Conservation (phyloP, 2,113 vertebrate genomes). For the Proteles cristata region DNA sequence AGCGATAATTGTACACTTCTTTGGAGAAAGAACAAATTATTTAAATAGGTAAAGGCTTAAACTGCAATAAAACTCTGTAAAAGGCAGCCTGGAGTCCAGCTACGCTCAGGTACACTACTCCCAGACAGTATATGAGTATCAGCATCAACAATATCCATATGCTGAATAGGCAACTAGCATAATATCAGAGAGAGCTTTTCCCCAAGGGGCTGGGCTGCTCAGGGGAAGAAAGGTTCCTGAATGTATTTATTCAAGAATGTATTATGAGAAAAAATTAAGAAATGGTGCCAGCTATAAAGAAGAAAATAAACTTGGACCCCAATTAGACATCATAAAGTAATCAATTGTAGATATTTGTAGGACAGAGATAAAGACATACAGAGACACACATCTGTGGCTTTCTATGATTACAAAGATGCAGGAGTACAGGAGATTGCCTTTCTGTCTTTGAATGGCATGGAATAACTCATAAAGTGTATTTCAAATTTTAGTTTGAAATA, state of each 20-base stretch:
- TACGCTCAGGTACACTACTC: neutral
- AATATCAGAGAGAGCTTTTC: neutral
- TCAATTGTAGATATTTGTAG: neutral
- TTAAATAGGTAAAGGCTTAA: neutral
- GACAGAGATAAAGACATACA: neutral
- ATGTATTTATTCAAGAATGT: neutral
- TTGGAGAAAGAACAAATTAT: neutral
- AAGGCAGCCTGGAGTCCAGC: neutral
- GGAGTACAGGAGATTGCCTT: neutral
- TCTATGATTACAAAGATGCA: neutral
- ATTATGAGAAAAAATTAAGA: neutral
- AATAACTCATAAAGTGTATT: neutral
- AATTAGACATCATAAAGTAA: neutral
- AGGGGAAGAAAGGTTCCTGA: neutral
- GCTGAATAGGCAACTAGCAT: neutral
- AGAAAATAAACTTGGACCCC: neutral
- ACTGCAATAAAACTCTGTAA: neutral
- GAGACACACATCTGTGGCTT: neutral
- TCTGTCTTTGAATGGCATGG: neutral
- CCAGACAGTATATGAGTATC: neutral
- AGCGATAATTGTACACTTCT: neutral
- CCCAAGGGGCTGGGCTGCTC: neutral
- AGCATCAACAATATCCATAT: neutral
- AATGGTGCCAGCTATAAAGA: neutral
- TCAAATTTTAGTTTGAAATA: neutral